A percentile compares a stretch with the other conserved stretches of the same genome.
phyloP scores from a whole-genome alignment of 2,113 vertebrate genomes.

The Anarhynchus alexandrinus region DNA sequence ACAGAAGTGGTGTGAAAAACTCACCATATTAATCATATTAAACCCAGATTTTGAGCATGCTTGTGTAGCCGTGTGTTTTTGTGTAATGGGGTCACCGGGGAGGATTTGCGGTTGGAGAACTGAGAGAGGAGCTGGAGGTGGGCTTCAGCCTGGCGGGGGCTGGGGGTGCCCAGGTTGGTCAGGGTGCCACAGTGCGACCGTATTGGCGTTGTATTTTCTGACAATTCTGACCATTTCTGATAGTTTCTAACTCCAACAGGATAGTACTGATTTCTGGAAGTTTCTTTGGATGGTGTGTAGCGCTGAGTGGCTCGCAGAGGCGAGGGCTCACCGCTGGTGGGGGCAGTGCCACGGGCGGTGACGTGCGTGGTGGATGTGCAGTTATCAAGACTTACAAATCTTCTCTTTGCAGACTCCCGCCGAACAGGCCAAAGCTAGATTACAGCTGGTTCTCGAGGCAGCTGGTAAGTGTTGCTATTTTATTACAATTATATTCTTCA shows the following conservation, averaged over 20 bases:
- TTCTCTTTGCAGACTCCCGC: constrained; percentile 85
- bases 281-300: fast-evolving
- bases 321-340: fast-evolving
- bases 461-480: constrained; percentile 83
- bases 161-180: neutral
- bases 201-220: fast-evolving
- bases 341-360: fast-evolving
- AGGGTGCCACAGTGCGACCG: fast-evolving
- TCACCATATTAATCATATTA: fast-evolving
- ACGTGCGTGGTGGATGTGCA: fast-evolving
- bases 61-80: neutral
- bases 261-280: fast-evolving
- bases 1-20: neutral
- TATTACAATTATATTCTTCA: neutral
- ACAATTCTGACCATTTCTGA: fast-evolving
- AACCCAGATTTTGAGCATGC: fast-evolving
- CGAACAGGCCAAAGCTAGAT: constrained; percentile 92
- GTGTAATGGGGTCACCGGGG: neutral
- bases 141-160: neutral
- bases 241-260: fast-evolving
- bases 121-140: neutral
- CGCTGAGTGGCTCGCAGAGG: fast-evolving
- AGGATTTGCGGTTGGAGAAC: neutral
- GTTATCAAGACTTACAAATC: neutral
- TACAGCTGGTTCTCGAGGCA: constrained; percentile 93